Evolutionary conservation across 1,140 invertebrate species (phyloP), one percentile per base, ranked within the genome.

Genomic region (Stegodyphus dumicola): DNA sequence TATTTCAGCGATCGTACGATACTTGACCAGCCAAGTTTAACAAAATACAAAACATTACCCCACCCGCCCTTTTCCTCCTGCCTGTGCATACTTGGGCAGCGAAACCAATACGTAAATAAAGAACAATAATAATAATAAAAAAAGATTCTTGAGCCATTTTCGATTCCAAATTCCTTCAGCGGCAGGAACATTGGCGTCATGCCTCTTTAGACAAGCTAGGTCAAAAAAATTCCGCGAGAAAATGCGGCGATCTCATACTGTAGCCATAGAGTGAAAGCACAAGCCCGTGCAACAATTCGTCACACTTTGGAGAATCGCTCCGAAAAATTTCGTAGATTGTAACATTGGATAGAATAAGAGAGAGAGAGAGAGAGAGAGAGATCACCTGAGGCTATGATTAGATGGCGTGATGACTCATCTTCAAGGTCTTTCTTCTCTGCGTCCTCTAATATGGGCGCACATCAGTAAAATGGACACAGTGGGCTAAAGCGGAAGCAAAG

Each of bases 141-240:
- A 15, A 11, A 60, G 15, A 60, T 9, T 60, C 56, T 15, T 11
- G 9, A 67, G n/a, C 65, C 7, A 67, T 17, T n/a, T 13, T 67
- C 65, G 7, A 67, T 67, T n/a, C 11, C 7, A 2, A 13, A 67
- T 67, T 17, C 65, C 65, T 7, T 17, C 15, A 7, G 65, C 13
- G 17, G 65, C 13, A 67, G 65, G 17, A 1, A 67, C 13, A 17
- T 17, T 15, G 11, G 9, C 80, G 80, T 83, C 80, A 83, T 67
- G 80, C 48, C 49, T 69, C 69, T 83, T 83, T 83, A 83, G 71
- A 83, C 80, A 83, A 83, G 80, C 80, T 75, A 83, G 80, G 73
- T 54, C 51, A 64, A 53, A 15, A 53, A 51, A 49, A 6, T 18
- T 76, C 15, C 6, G 65, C 48, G 65, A 69, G 48, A 18, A 53